phyloP scores from a whole-genome alignment of 2,113 vertebrate genomes.

The Odocoileus hemionus region DNA sequence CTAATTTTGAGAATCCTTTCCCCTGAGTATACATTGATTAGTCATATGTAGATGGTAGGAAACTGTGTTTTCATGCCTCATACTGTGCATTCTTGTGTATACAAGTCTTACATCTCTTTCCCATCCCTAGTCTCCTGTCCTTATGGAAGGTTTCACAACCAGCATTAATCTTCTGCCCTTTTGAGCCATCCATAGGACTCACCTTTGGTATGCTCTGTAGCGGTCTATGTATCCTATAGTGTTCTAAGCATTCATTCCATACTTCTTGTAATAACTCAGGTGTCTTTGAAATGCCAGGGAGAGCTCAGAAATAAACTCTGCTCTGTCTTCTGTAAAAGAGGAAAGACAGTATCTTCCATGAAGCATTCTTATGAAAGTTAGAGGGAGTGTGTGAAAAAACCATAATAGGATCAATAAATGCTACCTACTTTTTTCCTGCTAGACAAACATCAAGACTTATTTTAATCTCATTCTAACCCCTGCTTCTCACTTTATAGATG shows the following conservation, averaged over 20 bases:
- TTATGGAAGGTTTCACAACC: background rate
- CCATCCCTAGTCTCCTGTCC: background rate
- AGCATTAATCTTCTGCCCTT: background rate
- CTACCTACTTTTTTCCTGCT: background rate
- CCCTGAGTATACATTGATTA: background rate
- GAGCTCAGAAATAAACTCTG: background rate
- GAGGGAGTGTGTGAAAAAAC: background rate
- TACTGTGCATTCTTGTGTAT: background rate
- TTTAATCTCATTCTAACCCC: background rate
- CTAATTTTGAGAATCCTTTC: background rate
- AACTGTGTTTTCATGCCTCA: background rate
- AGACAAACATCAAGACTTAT: background rate
- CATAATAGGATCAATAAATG: background rate
- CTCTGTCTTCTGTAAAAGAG: background rate
- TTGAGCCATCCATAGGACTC: background rate
- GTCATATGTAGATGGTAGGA: background rate
- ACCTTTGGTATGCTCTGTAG: background rate
- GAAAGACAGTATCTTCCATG: background rate
- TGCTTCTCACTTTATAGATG: background rate
- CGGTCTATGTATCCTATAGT: no score
- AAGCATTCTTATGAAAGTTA: background rate
- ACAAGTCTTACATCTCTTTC: background rate
- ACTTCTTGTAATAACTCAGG: background rate
- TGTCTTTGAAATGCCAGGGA: background rate
- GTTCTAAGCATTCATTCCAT: background rate